Conservation (phyloP, 1,140 invertebrate genomes). For the Bursaphelenchus mucronatus region DNA sequence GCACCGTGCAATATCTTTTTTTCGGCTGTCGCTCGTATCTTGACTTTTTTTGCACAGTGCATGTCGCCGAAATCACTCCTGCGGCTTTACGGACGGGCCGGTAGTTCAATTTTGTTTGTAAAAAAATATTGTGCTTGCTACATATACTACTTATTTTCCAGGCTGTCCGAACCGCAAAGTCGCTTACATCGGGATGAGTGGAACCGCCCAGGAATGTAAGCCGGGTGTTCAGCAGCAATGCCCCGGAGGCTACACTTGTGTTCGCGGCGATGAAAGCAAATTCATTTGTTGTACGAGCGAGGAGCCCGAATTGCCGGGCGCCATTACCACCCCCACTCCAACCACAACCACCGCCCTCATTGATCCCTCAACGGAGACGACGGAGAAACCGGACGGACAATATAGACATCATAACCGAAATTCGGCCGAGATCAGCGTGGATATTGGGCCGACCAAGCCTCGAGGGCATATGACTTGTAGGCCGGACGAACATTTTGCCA, state of each 20-base stretch:
- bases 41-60: no score
- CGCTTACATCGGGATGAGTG: slow-evolving; percentile 25
- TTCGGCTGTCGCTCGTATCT: no score
- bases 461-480: slow-evolving; percentile 6
- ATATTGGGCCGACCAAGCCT: neutral
- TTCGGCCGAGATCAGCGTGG: no score
- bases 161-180: slow-evolving; percentile 14
- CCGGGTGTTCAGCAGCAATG: slow-evolving; percentile 12
- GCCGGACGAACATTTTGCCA: slow-evolving; percentile 14
- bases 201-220: slow-evolving; percentile 10
- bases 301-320: neutral
- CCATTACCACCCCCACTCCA: neutral
- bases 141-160: no score
- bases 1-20: no score
- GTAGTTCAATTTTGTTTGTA: no score
- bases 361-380: neutral
- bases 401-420: no score
- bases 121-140: no score
- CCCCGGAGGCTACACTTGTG: slow-evolving; percentile 24
- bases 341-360: neutral
- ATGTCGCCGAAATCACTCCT: no score
- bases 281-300: slow-evolving; percentile 21
- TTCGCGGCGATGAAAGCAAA: slow-evolving; percentile 3
- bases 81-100: no score
- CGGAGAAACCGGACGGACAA: neutral